Base-by-base conservation (phyloP, 2,888 invertebrate species). In the Eristalinus aeneus region DNA sequence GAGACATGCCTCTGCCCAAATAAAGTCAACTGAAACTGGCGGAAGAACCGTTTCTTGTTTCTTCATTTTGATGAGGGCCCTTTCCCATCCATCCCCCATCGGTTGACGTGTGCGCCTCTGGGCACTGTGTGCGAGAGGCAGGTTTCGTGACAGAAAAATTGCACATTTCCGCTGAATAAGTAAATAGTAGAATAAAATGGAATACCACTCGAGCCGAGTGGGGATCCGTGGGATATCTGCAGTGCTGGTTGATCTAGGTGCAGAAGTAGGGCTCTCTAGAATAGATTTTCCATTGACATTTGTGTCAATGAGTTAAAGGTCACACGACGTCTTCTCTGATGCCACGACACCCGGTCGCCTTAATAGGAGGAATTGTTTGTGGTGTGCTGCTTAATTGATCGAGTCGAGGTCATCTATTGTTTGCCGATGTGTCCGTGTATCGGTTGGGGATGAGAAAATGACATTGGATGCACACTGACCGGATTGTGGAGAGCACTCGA, bases 81-180 rank as follows among this genome's bases (percentile, higher is more conserved):
- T 46, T 16, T 46, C 46, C 46, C 6, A 46, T 16, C 46, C 46
- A 6, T 46, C 46, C 46, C 46, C 34, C 34, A 34, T 34, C 2
- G 34, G 34, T 10, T 10, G 4, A 0, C 6, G 46, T 34, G 27
- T 34, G 27, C 46, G n/a, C 22, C 27, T 20, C 65, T 20, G 46
- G 5, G 27, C 27, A 3, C 27, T 61, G 36, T 61, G 27, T 20
- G 36, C 58, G 31, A 23, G 12, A 46, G 32, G 23, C 71, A 31
- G 74, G 73, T 76, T 85, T 85, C 85, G 85, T 85, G 85, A 85
- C 81, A 81, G 68, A 85, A 75, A 81, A 85, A 81, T 81, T 81
- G 82, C 67, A 78, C 82, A 78, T 82, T 86, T 86, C 86, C 82
- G 77, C 54, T 81, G 86, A 86, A 82, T 86, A 82, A 77, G 82